Evolutionary conservation across 2,888 invertebrate genomes (phyloP), one percentile per base, ranked within the genome.

Genomic region (Acrobasis consociella): DNA sequence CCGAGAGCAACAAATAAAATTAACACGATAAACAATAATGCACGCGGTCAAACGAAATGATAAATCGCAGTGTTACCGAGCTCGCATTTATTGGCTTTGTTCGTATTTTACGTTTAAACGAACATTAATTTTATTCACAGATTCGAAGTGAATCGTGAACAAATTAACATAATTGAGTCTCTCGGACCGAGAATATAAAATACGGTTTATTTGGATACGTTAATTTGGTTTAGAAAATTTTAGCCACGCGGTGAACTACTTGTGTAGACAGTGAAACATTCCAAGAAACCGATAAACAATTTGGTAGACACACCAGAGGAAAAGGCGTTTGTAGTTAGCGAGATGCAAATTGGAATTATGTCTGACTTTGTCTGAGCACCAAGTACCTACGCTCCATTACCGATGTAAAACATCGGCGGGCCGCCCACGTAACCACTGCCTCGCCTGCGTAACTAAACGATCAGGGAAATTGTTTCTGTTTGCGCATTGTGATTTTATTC

Each of bases 41-140:
- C 78, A 72, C 67, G 77, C 80, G 82, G 82, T 81, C 80, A 80
- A 82, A 82, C 82, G 80, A 81, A 84, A 87, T 90, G 88, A 89
- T 89, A 87, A 87, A 90, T 88, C 80, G 84, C 74, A 78, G 74
- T 72, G 82, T 81, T 83, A 81, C 81, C 80, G 81, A 80, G 75
- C 77, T 76, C 80, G 80, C 82, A 83, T 89, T 88, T 84, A 88
- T 88, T 87, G 88, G 84, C 83, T 83, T 82, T 83, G 85, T 87
- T 83, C 85, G 85, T 82, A 87, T 86, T 90, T 90, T 85, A 83
- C 82, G 81, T 88, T 88, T 89, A 86, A 89, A 86, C 83, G 84
- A 83, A 87, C 89, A 88, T 87, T 89, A 84, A 89, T 89, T 88
- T 87, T 86, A 84, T 89, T 86, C 87, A 85, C 89, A 84, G 87